Conservation (phyloP, 2,113 vertebrate genomes). For the Megaleporinus macrocephalus region DNA sequence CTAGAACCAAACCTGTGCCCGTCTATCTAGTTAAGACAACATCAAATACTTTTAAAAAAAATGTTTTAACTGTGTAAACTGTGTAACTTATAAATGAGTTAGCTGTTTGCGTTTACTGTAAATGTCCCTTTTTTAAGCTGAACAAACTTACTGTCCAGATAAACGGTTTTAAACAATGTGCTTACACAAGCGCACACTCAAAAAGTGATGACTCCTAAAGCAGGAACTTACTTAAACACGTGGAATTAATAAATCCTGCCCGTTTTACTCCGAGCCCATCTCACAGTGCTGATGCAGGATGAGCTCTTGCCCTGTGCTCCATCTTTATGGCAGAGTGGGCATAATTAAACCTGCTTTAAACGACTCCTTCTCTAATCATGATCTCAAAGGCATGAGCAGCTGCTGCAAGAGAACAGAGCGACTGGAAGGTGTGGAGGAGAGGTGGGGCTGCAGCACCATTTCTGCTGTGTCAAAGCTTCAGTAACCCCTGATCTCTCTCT, state of each 20-base stretch:
- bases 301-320: not conserved
- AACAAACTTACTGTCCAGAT: no score
- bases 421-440: not conserved
- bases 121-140: no score
- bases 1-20: no score
- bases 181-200: no score
- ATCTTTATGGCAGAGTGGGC: not conserved
- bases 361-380: not conserved
- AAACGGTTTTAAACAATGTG: no score
- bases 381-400: not conserved
- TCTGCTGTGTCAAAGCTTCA: constrained; percentile 36
- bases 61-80: no score
- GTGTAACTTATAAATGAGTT: no score
- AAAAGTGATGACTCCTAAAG: not conserved
- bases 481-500: constrained; percentile 43
- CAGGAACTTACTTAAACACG: not conserved
- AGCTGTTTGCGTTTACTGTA: no score
- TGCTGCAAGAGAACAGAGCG: not conserved
- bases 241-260: constrained; percentile 3
- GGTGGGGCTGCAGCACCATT: not conserved
- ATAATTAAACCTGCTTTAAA: constrained; percentile 4
- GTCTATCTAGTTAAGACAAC: no score
- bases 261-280: not conserved
- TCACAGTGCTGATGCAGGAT: not conserved
- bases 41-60: no score